Evolutionary conservation across 2,797 vertebrate species (phyloP).

Genomic region (Taenioides sp.): DNA sequence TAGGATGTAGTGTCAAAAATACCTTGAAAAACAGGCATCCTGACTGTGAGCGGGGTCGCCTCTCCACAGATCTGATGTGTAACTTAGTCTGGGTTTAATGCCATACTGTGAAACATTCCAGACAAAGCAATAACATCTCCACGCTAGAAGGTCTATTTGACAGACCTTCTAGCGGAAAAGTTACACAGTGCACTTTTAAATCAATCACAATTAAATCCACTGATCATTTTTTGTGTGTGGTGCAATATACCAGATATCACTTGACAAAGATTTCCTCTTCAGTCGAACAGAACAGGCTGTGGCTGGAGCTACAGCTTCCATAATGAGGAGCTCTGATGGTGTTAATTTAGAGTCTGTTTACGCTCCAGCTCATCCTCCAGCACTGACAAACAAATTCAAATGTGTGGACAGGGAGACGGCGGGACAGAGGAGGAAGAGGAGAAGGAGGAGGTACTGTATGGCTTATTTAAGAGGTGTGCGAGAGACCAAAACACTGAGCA

Average conservation of each 20-base stretch:
- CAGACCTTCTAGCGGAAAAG: no score
- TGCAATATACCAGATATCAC: background rate
- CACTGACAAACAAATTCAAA: conserved; percentile 19
- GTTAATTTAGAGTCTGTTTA: conserved; percentile 32
- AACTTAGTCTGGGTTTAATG: no score
- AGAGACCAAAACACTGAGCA: background rate
- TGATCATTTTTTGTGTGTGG: background rate
- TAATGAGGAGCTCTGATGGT: conserved; percentile 44
- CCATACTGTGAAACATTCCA: no score
- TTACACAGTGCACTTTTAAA: no score
- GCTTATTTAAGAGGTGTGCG: background rate
- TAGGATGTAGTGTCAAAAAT: no score
- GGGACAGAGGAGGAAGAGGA: background rate
- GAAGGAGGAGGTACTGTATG: background rate
- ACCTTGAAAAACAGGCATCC: no score
- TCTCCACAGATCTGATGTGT: no score
- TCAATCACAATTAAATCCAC: background rate
- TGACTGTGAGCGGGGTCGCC: no score
- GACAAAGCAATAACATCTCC: no score
- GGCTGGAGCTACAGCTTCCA: conserved; percentile 40
- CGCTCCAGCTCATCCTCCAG: conserved; percentile 18
- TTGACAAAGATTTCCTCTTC: conserved; percentile 58
- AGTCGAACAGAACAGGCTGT: conserved; percentile 38
- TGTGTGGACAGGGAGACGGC: background rate
- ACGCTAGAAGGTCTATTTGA: no score